Percentiles rank a stretch among this genome's conserved stretches.
Conservation (phyloP, 2,888 invertebrate species). For the Sicus ferrugineus region DNA sequence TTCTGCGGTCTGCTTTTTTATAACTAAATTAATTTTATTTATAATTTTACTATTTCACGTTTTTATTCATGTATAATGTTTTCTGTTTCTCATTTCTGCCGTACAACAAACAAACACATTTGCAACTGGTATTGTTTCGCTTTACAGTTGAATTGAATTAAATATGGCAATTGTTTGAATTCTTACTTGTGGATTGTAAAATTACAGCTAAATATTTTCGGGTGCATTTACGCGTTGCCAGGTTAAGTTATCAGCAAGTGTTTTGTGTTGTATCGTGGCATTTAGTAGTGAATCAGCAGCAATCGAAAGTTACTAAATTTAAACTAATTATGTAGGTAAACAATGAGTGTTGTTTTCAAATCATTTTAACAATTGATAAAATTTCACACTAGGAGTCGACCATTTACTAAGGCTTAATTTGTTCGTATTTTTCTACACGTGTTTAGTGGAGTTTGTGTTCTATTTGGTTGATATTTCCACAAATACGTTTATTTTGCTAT, state of each 20-base stretch:
- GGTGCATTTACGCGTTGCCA: background rate
- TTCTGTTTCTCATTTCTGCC: slow-evolving; percentile 28
- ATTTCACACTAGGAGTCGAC: no score
- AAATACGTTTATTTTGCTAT: no score
- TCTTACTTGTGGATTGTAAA: background rate
- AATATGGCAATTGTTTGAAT: no score
- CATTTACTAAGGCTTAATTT: no score
- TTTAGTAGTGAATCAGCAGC: background rate
- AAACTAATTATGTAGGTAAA: no score
- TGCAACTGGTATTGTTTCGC: slow-evolving; percentile 33
- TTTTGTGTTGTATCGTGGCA: background rate
- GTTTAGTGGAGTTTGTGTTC: no score
- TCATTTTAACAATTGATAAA: no score
- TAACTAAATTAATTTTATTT: no score
- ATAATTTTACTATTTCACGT: slow-evolving; percentile 47
- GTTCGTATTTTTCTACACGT: no score
- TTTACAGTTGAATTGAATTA: slow-evolving; percentile 24
- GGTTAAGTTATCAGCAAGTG: background rate
- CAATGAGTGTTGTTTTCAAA: no score
- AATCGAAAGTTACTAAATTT: background rate
- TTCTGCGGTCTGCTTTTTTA: slow-evolving; percentile 12
- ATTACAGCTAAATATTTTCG: background rate
- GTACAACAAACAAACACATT: slow-evolving; percentile 21
- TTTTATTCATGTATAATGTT: slow-evolving; percentile 8
- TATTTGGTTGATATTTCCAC: no score